Evolutionary conservation across 2,797 vertebrate species (phyloP), one percentile per base, ranked within the genome.

Genomic region (Synanceia verrucosa): DNA sequence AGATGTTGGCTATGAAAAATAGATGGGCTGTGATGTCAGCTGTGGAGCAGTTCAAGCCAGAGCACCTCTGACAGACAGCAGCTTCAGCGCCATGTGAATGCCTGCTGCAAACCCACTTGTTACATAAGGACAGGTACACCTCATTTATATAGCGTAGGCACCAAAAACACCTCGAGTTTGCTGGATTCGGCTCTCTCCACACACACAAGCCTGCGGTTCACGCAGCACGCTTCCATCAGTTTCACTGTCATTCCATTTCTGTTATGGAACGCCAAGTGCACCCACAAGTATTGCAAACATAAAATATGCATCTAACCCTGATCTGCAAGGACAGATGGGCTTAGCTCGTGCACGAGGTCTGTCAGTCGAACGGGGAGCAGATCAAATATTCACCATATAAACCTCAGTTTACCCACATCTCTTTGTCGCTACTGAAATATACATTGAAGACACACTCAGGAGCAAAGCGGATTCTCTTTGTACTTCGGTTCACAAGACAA

Each of bases 1-100:
- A 94, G 93, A 94, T 94, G 93, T 93, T 92, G 84, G 70, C 83
- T 59, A 91, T 94, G 86, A 94, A 94, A 94, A 91, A 94, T 94
- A 90, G 80, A 94, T 94, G 81, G 81, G 79, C 86, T 88, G 86
- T 91, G 90, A 93, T 94, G 92, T 93, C 89, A 93, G 89, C 86
- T 86, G 84, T 86, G 85, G 84, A 87, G 84, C 58, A 74, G 82
- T 86, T 85, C 62, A 88, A 85, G 83, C 88, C 79, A 77, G 84
- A 86, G 86, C 87, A 79, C 81, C 85, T 70, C 67, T 91, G 90
- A 90, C 82, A 87, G 90, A 82, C 83, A 79, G 83, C 65, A 71
- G 81, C 62, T 77, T 52, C 72, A 68, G 63, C 72, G 29, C 53
- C 70, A 57, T 60, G 70, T 76, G 60, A 85, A 78, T 69, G 52